These are phyloP conservation scores for Ameiurus melas DNA, from an alignment of 2,113 vertebrate species.

Conservation along the genomic window DNA sequence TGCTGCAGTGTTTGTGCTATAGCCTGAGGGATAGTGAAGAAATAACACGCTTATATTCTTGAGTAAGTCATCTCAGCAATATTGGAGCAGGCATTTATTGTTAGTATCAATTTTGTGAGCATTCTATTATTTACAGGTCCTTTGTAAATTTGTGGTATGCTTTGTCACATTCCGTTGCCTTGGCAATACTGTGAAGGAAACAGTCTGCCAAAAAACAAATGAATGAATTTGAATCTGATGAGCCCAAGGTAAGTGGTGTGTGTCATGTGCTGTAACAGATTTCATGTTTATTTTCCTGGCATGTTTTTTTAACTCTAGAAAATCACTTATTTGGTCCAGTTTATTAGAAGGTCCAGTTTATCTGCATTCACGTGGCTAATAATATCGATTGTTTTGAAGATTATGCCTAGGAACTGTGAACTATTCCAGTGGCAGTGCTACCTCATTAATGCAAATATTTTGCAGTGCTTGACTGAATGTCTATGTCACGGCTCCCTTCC, in stretches of 20 bases:
- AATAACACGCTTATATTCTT: neutral
- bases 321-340: neutral
- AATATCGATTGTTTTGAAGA: neutral
- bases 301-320: neutral
- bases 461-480: neutral
- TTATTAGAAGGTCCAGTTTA: neutral
- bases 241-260: neutral
- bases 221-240: neutral
- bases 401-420: neutral
- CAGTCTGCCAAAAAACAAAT: neutral
- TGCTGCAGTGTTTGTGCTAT: neutral
- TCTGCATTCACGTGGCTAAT: too few relatives aligned
- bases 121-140: slow-evolving; percentile 11
- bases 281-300: neutral
- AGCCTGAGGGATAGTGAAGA: slow-evolving; percentile 13
- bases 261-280: neutral
- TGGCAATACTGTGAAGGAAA: neutral
- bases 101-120: neutral
- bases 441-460: slow-evolving; percentile 3
- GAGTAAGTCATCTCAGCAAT: slow-evolving; percentile 27
- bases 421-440: neutral
- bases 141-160: neutral
- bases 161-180: neutral
- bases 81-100: slow-evolving; percentile 12
- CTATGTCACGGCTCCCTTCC: neutral